Conservation (phyloP, 2,888 invertebrate species). For the Chironomus riparius region DNA sequence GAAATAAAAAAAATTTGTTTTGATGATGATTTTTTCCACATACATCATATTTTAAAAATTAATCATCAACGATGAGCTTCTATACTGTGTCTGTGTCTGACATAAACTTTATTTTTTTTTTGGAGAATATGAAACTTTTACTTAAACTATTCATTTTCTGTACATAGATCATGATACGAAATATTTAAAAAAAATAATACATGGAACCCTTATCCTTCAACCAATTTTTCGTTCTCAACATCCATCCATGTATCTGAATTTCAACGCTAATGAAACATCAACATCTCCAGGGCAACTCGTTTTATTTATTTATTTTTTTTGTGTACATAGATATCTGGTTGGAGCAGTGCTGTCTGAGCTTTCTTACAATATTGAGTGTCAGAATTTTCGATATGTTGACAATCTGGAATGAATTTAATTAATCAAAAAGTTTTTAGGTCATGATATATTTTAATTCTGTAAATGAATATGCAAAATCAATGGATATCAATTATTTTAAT, state of each 20-base stretch:
- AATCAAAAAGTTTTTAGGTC: too few relatives aligned
- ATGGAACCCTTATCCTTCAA: background rate
- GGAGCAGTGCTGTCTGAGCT: too few relatives aligned
- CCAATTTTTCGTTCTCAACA: background rate
- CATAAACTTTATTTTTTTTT: background rate
- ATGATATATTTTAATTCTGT: too few relatives aligned
- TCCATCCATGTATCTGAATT: background rate
- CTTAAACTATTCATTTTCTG: too few relatives aligned
- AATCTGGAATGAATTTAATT: too few relatives aligned
- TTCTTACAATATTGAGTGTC: too few relatives aligned
- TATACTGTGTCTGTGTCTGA: too few relatives aligned
- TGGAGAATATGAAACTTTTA: background rate
- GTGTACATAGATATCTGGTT: too few relatives aligned
- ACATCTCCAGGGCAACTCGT: background rate
- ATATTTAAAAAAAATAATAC: background rate
- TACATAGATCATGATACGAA: background rate
- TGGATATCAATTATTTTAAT: too few relatives aligned
- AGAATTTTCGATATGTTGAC: too few relatives aligned
- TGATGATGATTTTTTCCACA: background rate
- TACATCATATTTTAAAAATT: background rate
- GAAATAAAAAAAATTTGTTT: background rate
- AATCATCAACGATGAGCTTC: background rate
- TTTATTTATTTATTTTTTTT: too few relatives aligned
- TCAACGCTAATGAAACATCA: constrained; percentile 7
- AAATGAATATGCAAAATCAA: too few relatives aligned